phyloP scores from a whole-genome alignment of 2,113 vertebrate species.

The Phalacrocorax aristotelis region DNA sequence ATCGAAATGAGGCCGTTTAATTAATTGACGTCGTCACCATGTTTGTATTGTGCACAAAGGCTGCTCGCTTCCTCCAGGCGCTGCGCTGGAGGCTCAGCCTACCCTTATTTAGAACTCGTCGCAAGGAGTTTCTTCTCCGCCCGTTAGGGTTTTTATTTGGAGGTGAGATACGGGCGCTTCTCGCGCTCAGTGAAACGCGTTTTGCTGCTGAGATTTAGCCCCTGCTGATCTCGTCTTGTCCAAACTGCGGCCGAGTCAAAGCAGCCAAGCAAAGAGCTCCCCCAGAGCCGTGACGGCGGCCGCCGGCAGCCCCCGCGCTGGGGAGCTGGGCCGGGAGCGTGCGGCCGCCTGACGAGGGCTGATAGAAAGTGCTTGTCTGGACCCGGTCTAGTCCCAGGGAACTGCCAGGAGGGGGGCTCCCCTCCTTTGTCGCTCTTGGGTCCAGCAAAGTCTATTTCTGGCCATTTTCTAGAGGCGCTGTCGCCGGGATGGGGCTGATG shows the following conservation, averaged over 20 bases:
- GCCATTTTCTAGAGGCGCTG: rapidly evolving
- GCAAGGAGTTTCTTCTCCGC: neutral
- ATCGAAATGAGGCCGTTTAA: neutral
- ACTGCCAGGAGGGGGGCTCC: neutral
- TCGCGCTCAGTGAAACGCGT: neutral
- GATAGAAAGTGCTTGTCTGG: neutral
- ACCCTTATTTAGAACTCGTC: neutral
- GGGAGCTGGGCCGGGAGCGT: neutral
- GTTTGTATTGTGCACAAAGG: neutral
- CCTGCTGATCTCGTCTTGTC: neutral
- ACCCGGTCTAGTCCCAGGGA: neutral
- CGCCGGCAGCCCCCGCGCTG: neutral
- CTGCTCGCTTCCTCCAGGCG: neutral
- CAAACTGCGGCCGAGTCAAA: neutral
- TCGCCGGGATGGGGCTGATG: too few relatives aligned
- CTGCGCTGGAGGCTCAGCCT: neutral
- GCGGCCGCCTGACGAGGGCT: neutral
- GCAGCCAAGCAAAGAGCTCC: neutral
- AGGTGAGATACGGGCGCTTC: neutral
- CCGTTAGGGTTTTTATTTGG: neutral
- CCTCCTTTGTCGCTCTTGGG: neutral
- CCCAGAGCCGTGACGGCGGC: neutral
- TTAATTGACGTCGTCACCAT: rapidly evolving
- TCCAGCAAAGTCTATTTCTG: neutral
- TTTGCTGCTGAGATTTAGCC: neutral